These are phyloP conservation scores for Balearica regulorum DNA, from an alignment of 2,797 vertebrate species.

Conservation along the genomic window DNA sequence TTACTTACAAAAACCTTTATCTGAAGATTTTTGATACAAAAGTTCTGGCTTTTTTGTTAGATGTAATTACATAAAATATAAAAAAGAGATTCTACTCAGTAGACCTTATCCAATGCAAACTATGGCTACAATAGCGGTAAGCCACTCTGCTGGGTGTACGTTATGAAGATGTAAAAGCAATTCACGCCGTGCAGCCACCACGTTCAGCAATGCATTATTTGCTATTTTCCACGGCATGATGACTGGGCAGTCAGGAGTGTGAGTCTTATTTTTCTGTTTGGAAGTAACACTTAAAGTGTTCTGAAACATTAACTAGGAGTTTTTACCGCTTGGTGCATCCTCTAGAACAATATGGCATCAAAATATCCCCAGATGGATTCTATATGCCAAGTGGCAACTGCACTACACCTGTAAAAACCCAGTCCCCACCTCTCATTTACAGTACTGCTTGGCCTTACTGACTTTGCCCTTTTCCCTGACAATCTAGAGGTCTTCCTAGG, in stretches of 20 bases:
- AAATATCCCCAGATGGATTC: not conserved
- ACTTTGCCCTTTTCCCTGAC: not conserved
- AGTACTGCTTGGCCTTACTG: not conserved
- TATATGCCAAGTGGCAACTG: not conserved
- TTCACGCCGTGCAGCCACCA: not conserved
- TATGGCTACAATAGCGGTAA: not conserved
- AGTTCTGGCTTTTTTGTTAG: not conserved
- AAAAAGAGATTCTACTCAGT: not conserved
- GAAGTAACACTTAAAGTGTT: not conserved
- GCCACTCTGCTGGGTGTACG: not conserved
- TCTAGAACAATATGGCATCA: not conserved
- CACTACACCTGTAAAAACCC: not conserved
- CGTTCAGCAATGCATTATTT: not conserved
- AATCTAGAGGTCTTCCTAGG: not conserved
- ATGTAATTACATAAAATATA: not conserved
- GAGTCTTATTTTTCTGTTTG: not conserved
- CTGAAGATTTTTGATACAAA: not conserved
- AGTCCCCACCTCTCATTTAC: not conserved
- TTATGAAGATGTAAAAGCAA: not conserved
- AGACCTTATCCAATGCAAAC: not conserved
- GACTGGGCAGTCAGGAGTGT: not conserved
- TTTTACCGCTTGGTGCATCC: not conserved
- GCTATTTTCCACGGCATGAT: not conserved
- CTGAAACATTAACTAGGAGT: not conserved
- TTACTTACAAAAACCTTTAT: not conserved